phyloP scores from a whole-genome alignment of 2,797 vertebrate genomes.

The Gallinago solitaria region DNA sequence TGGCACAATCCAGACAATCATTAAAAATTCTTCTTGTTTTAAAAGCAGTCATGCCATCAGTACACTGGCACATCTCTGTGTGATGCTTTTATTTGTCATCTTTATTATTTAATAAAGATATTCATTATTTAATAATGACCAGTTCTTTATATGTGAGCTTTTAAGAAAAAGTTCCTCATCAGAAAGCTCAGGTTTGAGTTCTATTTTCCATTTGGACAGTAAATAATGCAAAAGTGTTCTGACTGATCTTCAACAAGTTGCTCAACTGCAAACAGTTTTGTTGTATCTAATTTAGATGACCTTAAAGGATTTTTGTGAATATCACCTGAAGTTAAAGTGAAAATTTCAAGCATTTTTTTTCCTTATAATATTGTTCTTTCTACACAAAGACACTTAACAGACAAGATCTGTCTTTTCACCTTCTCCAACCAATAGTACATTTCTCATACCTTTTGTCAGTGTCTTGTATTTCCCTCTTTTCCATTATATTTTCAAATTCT shows the following conservation, averaged over 20 bases:
- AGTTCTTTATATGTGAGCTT: not conserved
- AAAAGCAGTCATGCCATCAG: not conserved
- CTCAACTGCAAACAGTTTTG: not conserved
- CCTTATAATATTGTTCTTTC: not conserved
- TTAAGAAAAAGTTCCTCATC: not conserved
- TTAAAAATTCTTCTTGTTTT: constrained; percentile 21
- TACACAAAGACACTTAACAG: not conserved
- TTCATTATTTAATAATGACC: not conserved
- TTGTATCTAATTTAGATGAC: not conserved
- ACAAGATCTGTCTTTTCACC: not conserved
- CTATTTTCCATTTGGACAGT: not conserved
- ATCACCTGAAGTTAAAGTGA: not conserved
- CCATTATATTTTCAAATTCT: constrained; percentile 16
- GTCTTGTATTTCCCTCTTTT: not conserved
- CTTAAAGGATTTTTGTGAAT: constrained; percentile 7
- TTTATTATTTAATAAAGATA: not conserved
- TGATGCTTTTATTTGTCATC: not conserved
- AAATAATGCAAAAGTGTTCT: not conserved
- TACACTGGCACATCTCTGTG: not conserved
- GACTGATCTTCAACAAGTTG: not conserved
- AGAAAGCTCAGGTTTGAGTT: not conserved
- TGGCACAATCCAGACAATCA: constrained; percentile 7
- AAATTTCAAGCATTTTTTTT: not conserved
- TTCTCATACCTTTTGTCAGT: constrained; percentile 36
- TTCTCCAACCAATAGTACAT: not conserved